Evolutionary conservation across 2,888 invertebrate species (phyloP).

Genomic region (Venustoraphidia nigricollis): DNA sequence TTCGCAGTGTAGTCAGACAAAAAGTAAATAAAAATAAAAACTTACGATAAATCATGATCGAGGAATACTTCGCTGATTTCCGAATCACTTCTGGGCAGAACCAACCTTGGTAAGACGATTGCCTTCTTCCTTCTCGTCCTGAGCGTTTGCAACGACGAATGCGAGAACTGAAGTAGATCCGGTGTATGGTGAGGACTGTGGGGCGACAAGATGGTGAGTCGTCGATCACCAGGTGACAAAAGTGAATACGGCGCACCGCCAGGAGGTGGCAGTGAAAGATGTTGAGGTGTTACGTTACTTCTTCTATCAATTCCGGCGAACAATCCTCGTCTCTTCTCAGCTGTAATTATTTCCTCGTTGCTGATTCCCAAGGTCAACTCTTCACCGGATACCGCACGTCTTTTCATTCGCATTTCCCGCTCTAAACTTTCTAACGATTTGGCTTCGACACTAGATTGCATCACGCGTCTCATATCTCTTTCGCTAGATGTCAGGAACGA

Average conservation of each 20-base stretch:
- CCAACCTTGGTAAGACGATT: slow-evolving; percentile 56
- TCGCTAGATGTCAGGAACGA: slow-evolving; percentile 51
- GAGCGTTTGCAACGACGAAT: slow-evolving; percentile 34
- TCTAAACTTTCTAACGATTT: slow-evolving; percentile 44
- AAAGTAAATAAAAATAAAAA: slow-evolving; percentile 16
- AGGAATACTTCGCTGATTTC: slow-evolving; percentile 51
- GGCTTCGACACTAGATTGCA: slow-evolving; percentile 32
- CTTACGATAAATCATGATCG: slow-evolving; percentile 47
- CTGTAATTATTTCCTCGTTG: slow-evolving; percentile 31
- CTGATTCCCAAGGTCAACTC: slow-evolving; percentile 26
- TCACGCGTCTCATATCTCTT: slow-evolving; percentile 40
- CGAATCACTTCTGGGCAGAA: slow-evolving; percentile 60
- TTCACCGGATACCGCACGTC: slow-evolving; percentile 46
- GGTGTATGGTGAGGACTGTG: slow-evolving; percentile 58
- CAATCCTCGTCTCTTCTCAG: slow-evolving; percentile 48
- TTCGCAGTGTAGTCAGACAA: too few relatives aligned
- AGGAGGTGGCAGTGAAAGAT: slow-evolving; percentile 51
- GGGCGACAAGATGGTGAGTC: slow-evolving; percentile 64
- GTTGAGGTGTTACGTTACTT: slow-evolving; percentile 40
- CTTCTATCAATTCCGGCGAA: slow-evolving; percentile 51
- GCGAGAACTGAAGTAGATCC: slow-evolving; percentile 46
- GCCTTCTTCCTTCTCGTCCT: slow-evolving; percentile 53
- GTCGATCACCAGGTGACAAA: slow-evolving; percentile 36
- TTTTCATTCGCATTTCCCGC: slow-evolving; percentile 35
- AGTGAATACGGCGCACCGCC: slow-evolving; percentile 34